Percentiles rank a stretch among this genome's conserved stretches.
These are phyloP conservation scores for Pipistrellus nathusii DNA, from an alignment of 2,797 vertebrate species.

Conservation along the genomic window DNA sequence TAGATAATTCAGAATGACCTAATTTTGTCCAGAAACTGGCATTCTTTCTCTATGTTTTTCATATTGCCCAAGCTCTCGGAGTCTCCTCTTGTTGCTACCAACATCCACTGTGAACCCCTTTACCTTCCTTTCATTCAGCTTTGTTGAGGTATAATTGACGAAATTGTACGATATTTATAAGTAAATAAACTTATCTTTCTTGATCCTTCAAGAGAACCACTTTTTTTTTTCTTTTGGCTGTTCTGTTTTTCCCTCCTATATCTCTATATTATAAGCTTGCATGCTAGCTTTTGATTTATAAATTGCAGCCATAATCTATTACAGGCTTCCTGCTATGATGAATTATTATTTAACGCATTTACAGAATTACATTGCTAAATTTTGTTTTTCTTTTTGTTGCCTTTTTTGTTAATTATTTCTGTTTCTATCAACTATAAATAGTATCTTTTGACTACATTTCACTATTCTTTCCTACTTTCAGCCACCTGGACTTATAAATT, in stretches of 20 bases:
- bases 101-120: not conserved
- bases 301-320: not conserved
- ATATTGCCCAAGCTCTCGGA: not conserved
- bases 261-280: not conserved
- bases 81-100: not conserved
- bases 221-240: not conserved
- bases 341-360: not conserved
- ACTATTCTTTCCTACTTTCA: not conserved
- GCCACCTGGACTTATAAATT: not conserved
- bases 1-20: not conserved
- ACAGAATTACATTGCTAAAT: not conserved
- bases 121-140: not conserved
- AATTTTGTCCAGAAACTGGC: constrained; percentile 24
- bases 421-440: not conserved
- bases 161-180: not conserved
- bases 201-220: not conserved
- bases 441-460: not conserved
- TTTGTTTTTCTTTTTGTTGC: constrained; percentile 12
- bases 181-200: not conserved
- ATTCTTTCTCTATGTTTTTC: not conserved
- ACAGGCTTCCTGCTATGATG: not conserved
- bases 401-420: constrained; percentile 34
- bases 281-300: not conserved
- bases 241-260: not conserved
- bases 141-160: not conserved